Conservation (phyloP, 2,113 vertebrate species). For the Isurus oxyrinchus region DNA sequence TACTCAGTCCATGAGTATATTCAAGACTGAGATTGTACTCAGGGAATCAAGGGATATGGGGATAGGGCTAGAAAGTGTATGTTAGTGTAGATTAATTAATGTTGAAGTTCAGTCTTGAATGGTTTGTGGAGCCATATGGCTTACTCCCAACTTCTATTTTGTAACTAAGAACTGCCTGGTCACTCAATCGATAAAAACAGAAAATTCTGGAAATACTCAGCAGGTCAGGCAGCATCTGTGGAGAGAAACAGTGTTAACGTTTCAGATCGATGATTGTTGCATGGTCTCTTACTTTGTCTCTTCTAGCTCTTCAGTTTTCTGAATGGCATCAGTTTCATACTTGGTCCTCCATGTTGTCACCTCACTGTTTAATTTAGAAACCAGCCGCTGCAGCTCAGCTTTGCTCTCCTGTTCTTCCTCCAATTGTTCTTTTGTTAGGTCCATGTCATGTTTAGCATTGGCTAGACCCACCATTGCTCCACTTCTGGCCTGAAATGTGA, state of each 20-base stretch:
- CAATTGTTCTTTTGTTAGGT: constrained; percentile 54
- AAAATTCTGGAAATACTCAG: neutral
- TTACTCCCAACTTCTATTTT: neutral
- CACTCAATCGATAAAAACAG: neutral
- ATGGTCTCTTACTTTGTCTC: constrained; percentile 56
- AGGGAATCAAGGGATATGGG: neutral
- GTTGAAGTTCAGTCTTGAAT: neutral
- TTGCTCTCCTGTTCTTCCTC: constrained; percentile 59
- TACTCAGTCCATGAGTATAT: neutral
- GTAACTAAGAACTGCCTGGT: neutral
- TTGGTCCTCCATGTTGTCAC: constrained; percentile 62
- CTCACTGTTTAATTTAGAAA: constrained; percentile 59
- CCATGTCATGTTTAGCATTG: constrained; percentile 53
- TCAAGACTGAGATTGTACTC: neutral
- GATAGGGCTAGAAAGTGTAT: neutral
- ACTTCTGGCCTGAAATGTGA: constrained; percentile 43
- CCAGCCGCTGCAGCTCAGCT: constrained; percentile 52
- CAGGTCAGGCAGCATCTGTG: neutral
- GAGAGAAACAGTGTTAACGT: neutral
- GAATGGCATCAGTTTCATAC: constrained; percentile 52
- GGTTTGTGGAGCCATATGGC: neutral
- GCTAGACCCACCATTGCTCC: constrained; percentile 48
- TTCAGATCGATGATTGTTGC: neutral
- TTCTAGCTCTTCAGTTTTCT: constrained; percentile 59
- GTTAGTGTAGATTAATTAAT: neutral